These are phyloP conservation scores for Epinotia nisella DNA, from an alignment of 2,888 invertebrate genomes.

Conservation along the genomic window DNA sequence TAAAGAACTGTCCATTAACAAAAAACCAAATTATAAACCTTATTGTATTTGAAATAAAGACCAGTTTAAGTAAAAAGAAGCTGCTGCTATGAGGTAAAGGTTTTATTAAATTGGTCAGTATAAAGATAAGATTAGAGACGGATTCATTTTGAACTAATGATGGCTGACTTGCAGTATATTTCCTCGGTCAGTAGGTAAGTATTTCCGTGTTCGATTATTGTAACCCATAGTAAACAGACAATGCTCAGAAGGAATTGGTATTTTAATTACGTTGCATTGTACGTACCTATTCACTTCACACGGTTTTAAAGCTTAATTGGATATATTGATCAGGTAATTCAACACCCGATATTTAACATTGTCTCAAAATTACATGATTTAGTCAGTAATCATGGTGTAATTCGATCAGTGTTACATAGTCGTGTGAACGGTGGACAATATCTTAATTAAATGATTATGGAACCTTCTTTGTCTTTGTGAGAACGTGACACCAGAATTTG, in stretches of 20 bases:
- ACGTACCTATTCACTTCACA: constrained; percentile 18
- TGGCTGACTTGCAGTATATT: constrained; percentile 40
- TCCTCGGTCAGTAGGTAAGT: constrained; percentile 43
- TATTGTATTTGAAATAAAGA: constrained; percentile 6
- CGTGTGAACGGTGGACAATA: constrained; percentile 47
- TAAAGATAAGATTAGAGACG: constrained; percentile 38
- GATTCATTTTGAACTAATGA: constrained; percentile 36
- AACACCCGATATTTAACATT: constrained; percentile 38
- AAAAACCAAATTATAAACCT: constrained; percentile 7
- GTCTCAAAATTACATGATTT: constrained; percentile 36
- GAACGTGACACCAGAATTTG: constrained; percentile 38
- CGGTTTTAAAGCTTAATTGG: constrained; percentile 32
- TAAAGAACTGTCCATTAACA: constrained; percentile 22
- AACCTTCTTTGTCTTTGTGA: constrained; percentile 45
- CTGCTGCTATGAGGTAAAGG: not conserved
- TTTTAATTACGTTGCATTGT: constrained; percentile 31
- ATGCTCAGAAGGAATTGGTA: constrained; percentile 1
- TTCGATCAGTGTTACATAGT: constrained; percentile 41
- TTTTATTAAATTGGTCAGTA: constrained; percentile 26
- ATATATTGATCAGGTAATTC: constrained; percentile 36
- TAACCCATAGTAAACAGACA: constrained; percentile 8
- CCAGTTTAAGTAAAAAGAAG: not conserved
- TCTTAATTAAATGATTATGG: constrained; percentile 48
- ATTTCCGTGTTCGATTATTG: constrained; percentile 26
- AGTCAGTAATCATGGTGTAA: constrained; percentile 44